Base-by-base conservation (phyloP, 2,888 invertebrate species). In the Andrena chrysosceles region DNA sequence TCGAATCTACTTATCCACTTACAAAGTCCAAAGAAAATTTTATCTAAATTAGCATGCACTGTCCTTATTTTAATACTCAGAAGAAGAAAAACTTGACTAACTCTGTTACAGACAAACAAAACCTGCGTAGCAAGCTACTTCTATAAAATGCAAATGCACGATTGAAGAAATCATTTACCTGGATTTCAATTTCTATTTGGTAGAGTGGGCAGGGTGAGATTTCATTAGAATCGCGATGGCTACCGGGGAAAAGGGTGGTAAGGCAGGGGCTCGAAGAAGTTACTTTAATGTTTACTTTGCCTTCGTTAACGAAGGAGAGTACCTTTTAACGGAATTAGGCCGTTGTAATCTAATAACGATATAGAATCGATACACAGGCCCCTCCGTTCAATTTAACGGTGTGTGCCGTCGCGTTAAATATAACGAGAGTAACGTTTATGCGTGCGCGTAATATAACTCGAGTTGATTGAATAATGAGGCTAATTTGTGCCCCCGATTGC, bases 401-500 rank as follows among this genome's bases (percentile, higher is more conserved):
- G 42, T 29, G 42, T 35, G 54, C 52, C 80, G 63, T 29, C 67
- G 75, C 59, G 63, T 79, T 63, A 69, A 75, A 80, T 80, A 49
- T 70, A 75, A 80, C 67, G 70, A 49, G 62, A 49, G 60, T 62
- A 77, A 81, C 66, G 76, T 81, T 77, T 81, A 81, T 59, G 62
- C 48, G 70, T 35, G 5, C 72, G 49, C 63, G 67, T 71, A 76
- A 76, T 67, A 60, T 66, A 77, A 64, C 67, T 69, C 31, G 59
- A 77, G 64, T 66, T 42, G 72, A 83, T 83, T 71, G 81, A 81
- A 82, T 81, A 81, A 82, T 63, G 75, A 81, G 71, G 20, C 62
- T 82, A 75, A 81, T 81, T 75, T 69, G 63, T 63, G 54, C 5
- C 31, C 42, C 69, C 66, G 75, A 68, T 69, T 69, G 74, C 31